Evolutionary conservation across 2,888 invertebrate genomes (phyloP), one percentile per base, ranked within the genome.

Genomic region (Ganaspis brasiliensis): DNA sequence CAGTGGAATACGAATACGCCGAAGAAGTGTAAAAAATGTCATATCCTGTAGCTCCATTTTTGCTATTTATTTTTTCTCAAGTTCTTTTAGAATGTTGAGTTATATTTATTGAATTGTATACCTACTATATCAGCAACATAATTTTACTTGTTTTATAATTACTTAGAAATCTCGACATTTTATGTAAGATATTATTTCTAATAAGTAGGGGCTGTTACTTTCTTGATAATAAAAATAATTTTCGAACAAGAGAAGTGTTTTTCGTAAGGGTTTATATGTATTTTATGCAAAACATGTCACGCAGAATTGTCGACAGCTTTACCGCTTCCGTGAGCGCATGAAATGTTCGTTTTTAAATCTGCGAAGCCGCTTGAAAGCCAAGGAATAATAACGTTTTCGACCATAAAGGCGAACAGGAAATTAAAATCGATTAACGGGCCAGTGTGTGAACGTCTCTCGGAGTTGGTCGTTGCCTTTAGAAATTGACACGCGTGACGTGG

Each of bases 381-480:
- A 79, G 79, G 79, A 76, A 76, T 79, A 74, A 81, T 79, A 81
- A 79, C 79, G 73, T 76, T 74, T 78, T 77, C 73, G 73, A 76
- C 74, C 77, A 76, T 81, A 78, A 81, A 81, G 81, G 80, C 82
- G 75, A 72, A 71, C 87, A 85, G 88, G 87, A 88, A 87, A 88
- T 88, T 89, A 87, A 87, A 88, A 86, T 88, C 88, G 87, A 87
- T 88, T 87, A 85, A 87, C 85, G 77, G 59, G 78, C 56, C 59
- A 19, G 80, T 74, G 59, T 63, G 56, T 57, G 70, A 21, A 26
- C 21, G 31, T 6, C 55, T 52, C 45, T 35, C 72, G 19, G 10
- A 3, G 73, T 45, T 57, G 74, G 8, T 37, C 76, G 61, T 74
- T 35, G 26, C 5, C 35, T 76, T 35, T 57, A 73, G 74, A 76